A percentile compares a stretch with the other conserved stretches of the same genome.
Conservation (phyloP, 2,797 vertebrate species). For the Petrocephalus schoutedeni region DNA sequence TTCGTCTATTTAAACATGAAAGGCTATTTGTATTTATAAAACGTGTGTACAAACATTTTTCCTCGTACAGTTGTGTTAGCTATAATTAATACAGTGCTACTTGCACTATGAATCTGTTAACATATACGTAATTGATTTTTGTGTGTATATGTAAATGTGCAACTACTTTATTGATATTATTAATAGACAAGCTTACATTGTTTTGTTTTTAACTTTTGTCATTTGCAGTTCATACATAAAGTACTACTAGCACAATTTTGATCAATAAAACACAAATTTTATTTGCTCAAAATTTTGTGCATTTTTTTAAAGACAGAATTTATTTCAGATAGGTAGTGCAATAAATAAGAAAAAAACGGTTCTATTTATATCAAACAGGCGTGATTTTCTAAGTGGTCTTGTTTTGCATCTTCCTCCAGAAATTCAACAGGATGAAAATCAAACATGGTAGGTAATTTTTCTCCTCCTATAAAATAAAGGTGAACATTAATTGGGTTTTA, state of each 20-base stretch:
- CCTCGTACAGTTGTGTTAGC: neutral
- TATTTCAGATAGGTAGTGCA: neutral
- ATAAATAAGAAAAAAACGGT: neutral
- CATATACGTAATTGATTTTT: neutral
- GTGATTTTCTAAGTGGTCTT: neutral
- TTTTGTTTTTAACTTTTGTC: neutral
- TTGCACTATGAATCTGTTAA: neutral
- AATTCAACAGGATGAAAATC: slow-evolving; percentile 50
- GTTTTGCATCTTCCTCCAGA: neutral
- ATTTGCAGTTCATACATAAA: neutral
- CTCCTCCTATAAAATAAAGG: slow-evolving; percentile 44
- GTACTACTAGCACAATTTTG: too few species aligned
- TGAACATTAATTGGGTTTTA: slow-evolving; percentile 60
- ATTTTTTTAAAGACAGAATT: neutral
- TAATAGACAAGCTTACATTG: neutral
- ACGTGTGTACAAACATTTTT: neutral
- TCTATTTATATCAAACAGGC: neutral
- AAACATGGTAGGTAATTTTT: slow-evolving; percentile 55
- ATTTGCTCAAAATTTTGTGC: too few species aligned
- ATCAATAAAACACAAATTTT: too few species aligned
- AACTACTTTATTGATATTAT: neutral
- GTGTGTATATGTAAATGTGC: neutral
- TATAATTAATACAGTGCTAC: neutral
- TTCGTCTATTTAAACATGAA: too few species aligned
- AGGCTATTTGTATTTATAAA: too few species aligned